These are phyloP conservation scores for Chelonus formosanus DNA, from an alignment of 2,888 invertebrate species.

Conservation along the genomic window DNA sequence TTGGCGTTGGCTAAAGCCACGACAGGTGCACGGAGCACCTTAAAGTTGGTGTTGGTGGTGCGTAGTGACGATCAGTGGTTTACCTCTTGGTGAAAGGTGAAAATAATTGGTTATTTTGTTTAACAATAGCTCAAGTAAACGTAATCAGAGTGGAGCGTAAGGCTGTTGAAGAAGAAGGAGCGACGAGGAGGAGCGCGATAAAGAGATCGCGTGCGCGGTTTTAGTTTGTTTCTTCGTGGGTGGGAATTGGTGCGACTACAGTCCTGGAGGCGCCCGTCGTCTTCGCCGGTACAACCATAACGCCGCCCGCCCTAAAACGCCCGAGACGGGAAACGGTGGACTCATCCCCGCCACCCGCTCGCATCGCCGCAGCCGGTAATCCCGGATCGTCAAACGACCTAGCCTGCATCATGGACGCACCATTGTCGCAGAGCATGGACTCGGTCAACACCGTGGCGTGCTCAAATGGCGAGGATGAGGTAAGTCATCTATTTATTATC, in stretches of 20 bases:
- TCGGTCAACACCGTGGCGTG: slow-evolving; percentile 91
- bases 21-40: slow-evolving; percentile 28
- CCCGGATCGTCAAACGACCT: slow-evolving; percentile 60
- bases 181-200: slow-evolving; percentile 42
- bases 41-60: neutral
- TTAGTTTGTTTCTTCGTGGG: slow-evolving; percentile 33
- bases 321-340: slow-evolving; percentile 65
- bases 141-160: slow-evolving; percentile 4
- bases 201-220: slow-evolving; percentile 18
- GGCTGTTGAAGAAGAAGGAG: neutral
- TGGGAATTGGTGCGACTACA: slow-evolving; percentile 43
- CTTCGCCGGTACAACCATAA: slow-evolving; percentile 64
- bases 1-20: slow-evolving; percentile 24
- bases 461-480: slow-evolving; percentile 89
- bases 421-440: slow-evolving; percentile 96
- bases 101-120: too few relatives aligned
- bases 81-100: slow-evolving; percentile 1
- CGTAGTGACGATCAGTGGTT: slow-evolving; percentile 2
- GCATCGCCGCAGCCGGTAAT: slow-evolving; percentile 55
- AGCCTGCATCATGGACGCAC: slow-evolving; percentile 73
- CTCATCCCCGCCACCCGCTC: slow-evolving; percentile 64
- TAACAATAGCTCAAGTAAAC: too few relatives aligned
- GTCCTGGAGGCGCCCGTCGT: slow-evolving; percentile 64
- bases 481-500: slow-evolving; percentile 66
- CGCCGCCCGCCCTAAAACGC: slow-evolving; percentile 65